Conservation (phyloP, 2,797 vertebrate species). For the Mareca penelope region DNA sequence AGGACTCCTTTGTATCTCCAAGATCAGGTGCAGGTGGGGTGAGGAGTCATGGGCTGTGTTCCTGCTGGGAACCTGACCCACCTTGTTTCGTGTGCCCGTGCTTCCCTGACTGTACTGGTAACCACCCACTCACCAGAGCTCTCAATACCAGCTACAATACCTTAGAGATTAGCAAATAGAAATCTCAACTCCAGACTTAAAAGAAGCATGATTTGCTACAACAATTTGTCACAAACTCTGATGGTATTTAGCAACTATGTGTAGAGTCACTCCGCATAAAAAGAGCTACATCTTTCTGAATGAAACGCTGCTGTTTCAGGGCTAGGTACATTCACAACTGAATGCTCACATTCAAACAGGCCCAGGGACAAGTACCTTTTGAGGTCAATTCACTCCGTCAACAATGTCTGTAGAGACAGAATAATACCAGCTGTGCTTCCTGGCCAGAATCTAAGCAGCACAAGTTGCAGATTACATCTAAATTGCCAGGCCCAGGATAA, state of each 20-base stretch:
- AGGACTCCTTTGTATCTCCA: not conserved
- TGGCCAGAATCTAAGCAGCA: not conserved
- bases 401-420: slow-evolving; percentile 8
- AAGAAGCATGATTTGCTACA: not conserved
- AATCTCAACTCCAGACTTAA: not conserved
- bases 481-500: slow-evolving; percentile 59
- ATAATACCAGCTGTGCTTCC: slow-evolving; percentile 42
- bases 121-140: not conserved
- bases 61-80: fast-evolving
- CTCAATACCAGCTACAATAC: not conserved
- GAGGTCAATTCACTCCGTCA: not conserved
- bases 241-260: fast-evolving
- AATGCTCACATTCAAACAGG: not conserved
- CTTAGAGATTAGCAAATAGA: not conserved
- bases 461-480: slow-evolving; percentile 46
- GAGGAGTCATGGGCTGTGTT: not conserved
- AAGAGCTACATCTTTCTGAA: not conserved
- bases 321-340: not conserved
- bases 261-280: not conserved
- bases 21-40: too few relatives aligned
- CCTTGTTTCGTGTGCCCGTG: fast-evolving
- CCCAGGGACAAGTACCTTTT: not conserved
- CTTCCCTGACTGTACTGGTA: fast-evolving
- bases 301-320: fast-evolving
- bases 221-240: not conserved